Conservation (phyloP, 1,140 invertebrate genomes). For the Caligus rogercresseyi region DNA sequence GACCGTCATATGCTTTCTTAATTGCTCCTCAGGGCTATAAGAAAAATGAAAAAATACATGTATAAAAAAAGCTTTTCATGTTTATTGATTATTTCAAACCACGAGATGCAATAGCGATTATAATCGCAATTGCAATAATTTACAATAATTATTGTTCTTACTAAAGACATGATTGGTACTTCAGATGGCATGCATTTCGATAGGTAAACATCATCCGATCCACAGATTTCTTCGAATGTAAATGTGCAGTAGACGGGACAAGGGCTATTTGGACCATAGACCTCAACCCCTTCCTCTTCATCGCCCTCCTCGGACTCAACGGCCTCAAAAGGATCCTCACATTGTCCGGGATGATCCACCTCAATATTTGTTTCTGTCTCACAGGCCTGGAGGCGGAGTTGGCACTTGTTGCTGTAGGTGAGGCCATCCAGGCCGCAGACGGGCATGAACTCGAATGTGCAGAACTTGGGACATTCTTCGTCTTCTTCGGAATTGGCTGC, state of each 20-base stretch:
- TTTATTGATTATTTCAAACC: no score
- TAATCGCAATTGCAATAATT: no score
- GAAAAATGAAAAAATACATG: neutral
- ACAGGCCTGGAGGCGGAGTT: conserved; percentile 48
- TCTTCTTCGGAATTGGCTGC: neutral
- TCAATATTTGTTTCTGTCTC: conserved; percentile 8
- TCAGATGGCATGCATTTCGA: neutral
- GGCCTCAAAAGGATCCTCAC: neutral
- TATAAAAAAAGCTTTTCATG: no score
- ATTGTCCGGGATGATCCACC: neutral
- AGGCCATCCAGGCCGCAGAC: conserved; percentile 44
- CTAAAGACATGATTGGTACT: neutral
- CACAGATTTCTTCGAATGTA: neutral
- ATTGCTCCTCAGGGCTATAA: neutral
- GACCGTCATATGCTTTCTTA: neutral
- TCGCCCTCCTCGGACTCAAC: neutral
- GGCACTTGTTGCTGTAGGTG: conserved; percentile 49
- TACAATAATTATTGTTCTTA: no score
- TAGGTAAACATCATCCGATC: neutral
- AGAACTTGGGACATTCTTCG: conserved; percentile 28
- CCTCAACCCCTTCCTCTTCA: neutral
- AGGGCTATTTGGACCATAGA: no score
- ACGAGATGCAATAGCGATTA: no score
- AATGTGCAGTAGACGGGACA: neutral
- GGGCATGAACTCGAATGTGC: conserved; percentile 56